Conservation (phyloP, 2,113 vertebrate species). For the Ctenodactylus gundi region DNA sequence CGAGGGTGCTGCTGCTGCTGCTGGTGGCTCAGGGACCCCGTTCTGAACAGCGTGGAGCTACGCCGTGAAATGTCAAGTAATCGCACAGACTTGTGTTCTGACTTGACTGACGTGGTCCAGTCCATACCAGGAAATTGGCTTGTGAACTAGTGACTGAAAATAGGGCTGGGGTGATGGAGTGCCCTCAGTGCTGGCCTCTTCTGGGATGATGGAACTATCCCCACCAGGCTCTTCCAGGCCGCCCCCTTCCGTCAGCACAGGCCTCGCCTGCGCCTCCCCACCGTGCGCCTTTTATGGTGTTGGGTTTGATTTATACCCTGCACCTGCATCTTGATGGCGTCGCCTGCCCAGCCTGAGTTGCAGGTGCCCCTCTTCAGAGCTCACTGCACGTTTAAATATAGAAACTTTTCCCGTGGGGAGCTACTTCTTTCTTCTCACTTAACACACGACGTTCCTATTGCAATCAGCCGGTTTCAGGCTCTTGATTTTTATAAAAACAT, state of each 20-base stretch:
- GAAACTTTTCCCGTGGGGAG: slow-evolving; percentile 35
- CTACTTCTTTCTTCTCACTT: neutral
- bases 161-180: neutral
- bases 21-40: neutral
- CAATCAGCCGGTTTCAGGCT: slow-evolving; percentile 25
- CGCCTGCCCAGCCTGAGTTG: neutral
- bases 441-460: slow-evolving; percentile 9
- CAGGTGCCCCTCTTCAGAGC: slow-evolving; percentile 28
- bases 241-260: neutral
- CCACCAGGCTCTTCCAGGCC: too few species aligned
- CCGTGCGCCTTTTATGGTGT: neutral
- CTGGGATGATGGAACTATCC: neutral
- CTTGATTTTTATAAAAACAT: neutral
- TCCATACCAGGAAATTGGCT: neutral
- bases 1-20: neutral
- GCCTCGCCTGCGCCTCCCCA: neutral
- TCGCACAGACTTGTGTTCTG: neutral
- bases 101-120: neutral
- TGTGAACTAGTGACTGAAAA: neutral
- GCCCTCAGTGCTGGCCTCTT: neutral
- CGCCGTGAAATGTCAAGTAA: neutral
- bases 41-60: neutral
- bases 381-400: slow-evolving; percentile 38
- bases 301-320: neutral
- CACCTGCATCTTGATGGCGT: neutral